A percentile compares a stretch with the other conserved stretches of the same genome.
phyloP scores from a whole-genome alignment of 2,113 vertebrate genomes.

The Picathartes gymnocephalus region DNA sequence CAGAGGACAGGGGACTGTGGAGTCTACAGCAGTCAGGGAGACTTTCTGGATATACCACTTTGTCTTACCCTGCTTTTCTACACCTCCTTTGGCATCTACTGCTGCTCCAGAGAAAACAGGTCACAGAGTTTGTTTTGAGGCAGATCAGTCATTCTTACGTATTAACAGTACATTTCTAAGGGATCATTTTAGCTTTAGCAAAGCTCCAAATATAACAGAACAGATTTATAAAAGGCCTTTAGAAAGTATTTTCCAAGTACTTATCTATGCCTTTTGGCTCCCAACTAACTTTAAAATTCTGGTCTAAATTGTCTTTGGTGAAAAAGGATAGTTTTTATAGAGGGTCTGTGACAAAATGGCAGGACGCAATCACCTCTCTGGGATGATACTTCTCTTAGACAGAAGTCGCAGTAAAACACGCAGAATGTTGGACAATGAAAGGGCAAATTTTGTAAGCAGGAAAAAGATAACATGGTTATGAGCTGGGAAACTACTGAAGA shows the following conservation, averaged over 20 bases:
- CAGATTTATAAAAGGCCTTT: background rate
- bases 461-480: background rate
- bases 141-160: background rate
- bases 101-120: background rate
- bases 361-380: background rate
- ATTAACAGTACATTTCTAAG: background rate
- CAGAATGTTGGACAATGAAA: background rate
- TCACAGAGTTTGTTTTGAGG: background rate
- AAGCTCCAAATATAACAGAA: background rate
- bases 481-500: background rate
- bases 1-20: background rate
- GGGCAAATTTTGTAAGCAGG: background rate
- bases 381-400: background rate
- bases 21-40: background rate
- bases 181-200: background rate
- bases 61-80: background rate
- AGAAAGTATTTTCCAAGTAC: background rate
- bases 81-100: background rate
- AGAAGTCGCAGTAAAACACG: background rate
- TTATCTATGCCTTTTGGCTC: background rate
- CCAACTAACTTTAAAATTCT: background rate
- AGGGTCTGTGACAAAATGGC: background rate
- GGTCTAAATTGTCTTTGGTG: background rate
- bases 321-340: background rate
- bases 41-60: accelerated